phyloP scores from a whole-genome alignment of 1,140 invertebrate genomes.

The Ditylenchus dipsaci region DNA sequence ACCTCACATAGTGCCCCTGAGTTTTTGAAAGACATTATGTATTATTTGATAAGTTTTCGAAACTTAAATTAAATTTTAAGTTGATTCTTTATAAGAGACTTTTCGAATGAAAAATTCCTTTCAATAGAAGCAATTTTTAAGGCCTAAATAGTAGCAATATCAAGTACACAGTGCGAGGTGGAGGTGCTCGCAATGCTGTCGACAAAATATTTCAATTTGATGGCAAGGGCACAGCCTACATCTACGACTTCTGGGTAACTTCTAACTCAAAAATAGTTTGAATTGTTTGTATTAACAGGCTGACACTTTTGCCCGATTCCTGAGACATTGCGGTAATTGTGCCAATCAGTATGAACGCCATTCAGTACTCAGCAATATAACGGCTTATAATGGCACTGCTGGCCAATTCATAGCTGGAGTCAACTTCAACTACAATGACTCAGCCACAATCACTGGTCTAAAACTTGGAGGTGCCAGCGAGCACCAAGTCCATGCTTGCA shows the following conservation, averaged over 20 bases:
- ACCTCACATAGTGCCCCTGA: too few species aligned
- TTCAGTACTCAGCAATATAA: background rate
- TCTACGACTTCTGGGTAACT: slow-evolving; percentile 6
- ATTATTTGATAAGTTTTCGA: too few species aligned
- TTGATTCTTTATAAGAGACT: too few species aligned
- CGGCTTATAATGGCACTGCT: slow-evolving; percentile 1
- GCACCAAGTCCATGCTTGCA: background rate
- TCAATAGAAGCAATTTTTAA: too few species aligned
- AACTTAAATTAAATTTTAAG: too few species aligned
- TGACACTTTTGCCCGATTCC: background rate
- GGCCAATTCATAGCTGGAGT: slow-evolving; percentile 16
- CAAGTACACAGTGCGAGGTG: too few species aligned
- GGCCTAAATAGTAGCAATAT: too few species aligned
- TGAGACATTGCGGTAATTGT: slow-evolving; percentile 10
- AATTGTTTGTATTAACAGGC: background rate
- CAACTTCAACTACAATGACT: slow-evolving; percentile 12
- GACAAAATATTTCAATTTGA: slow-evolving; percentile 5
- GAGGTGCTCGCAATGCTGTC: background rate
- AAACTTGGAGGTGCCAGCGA: background rate
- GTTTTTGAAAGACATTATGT: too few species aligned
- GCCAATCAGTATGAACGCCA: background rate
- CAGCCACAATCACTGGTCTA: slow-evolving; percentile 1
- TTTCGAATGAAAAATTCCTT: too few species aligned
- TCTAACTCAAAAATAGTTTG: background rate
- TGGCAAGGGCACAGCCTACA: background rate